Percentiles rank a stretch among this genome's conserved stretches.
These are phyloP conservation scores for Nephotettix cincticeps DNA, from an alignment of 1,140 invertebrate species.

Conservation along the genomic window DNA sequence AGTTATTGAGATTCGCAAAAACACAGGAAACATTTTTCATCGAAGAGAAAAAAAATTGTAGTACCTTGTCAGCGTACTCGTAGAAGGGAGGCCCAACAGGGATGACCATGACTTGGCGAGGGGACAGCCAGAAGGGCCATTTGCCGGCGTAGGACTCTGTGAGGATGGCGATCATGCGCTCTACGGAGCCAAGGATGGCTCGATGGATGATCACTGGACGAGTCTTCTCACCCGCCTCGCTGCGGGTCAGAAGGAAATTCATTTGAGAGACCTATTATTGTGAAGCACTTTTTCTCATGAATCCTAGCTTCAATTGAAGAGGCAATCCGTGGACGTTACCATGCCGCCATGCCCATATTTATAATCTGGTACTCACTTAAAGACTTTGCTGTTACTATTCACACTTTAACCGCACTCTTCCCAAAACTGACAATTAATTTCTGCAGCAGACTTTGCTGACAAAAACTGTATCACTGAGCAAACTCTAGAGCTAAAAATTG, in stretches of 20 bases:
- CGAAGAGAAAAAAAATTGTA: too few species aligned
- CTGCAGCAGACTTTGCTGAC: not conserved
- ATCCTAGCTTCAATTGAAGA: not conserved
- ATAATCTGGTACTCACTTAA: too few species aligned
- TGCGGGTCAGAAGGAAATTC: conserved; percentile 46
- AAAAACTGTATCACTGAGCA: not conserved
- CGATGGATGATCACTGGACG: conserved; percentile 97
- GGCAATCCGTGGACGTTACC: not conserved
- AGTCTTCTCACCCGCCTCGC: conserved; percentile 84
- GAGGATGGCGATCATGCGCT: conserved; percentile 97
- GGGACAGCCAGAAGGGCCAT: conserved; percentile 99
- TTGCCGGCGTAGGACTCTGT: conserved; percentile 97
- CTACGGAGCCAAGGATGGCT: conserved; percentile 95
- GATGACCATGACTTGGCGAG: conserved; percentile 89
- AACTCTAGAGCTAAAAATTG: too few species aligned
- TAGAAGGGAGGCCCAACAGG: conserved; percentile 84
- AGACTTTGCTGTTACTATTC: not conserved
- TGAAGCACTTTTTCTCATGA: not conserved
- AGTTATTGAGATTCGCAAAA: too few species aligned
- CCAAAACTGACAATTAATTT: not conserved
- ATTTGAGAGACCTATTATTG: not conserved
- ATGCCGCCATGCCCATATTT: not conserved
- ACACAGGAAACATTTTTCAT: too few species aligned
- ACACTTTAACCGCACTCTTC: not conserved
- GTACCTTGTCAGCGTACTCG: conserved; percentile 80